A percentile compares a stretch with the other conserved stretches of the same genome.
phyloP scores from a whole-genome alignment of 2,113 vertebrate genomes.

The Scytalopus superciliaris region DNA sequence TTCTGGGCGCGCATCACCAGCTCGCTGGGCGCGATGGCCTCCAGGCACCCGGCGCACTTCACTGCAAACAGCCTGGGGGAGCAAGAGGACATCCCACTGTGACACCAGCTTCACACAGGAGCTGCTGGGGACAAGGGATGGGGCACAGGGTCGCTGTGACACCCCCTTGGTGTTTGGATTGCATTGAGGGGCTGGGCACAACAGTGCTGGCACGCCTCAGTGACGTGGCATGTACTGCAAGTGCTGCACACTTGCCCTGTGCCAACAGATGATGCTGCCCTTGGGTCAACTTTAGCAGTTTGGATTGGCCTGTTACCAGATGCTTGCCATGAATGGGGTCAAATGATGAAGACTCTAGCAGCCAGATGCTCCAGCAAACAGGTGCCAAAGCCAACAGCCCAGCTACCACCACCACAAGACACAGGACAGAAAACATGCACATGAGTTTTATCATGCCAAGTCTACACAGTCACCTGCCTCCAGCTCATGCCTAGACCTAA shows the following conservation, averaged over 20 bases:
- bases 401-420: background rate
- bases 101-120: fast-evolving
- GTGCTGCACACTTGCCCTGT: background rate
- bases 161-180: fast-evolving
- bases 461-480: background rate
- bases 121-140: fast-evolving
- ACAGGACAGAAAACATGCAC: background rate
- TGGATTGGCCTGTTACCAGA: background rate
- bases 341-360: fast-evolving
- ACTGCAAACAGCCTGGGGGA: slow-evolving; percentile 86
- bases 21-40: slow-evolving; percentile 86
- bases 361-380: background rate
- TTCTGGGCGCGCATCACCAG: slow-evolving; percentile 92
- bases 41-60: slow-evolving; percentile 86
- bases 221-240: fast-evolving
- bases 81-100: background rate
- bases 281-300: background rate
- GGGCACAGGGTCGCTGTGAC: background rate
- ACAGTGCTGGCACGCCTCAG: fast-evolving
- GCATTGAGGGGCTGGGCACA: fast-evolving
- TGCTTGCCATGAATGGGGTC: background rate
- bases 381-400: background rate
- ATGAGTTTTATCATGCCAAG: background rate
- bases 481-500: background rate
- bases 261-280: background rate